A percentile compares a stretch with the other conserved stretches of the same genome.
phyloP scores from a whole-genome alignment of 2,797 vertebrate genomes.

The Eleutherodactylus coqui region DNA sequence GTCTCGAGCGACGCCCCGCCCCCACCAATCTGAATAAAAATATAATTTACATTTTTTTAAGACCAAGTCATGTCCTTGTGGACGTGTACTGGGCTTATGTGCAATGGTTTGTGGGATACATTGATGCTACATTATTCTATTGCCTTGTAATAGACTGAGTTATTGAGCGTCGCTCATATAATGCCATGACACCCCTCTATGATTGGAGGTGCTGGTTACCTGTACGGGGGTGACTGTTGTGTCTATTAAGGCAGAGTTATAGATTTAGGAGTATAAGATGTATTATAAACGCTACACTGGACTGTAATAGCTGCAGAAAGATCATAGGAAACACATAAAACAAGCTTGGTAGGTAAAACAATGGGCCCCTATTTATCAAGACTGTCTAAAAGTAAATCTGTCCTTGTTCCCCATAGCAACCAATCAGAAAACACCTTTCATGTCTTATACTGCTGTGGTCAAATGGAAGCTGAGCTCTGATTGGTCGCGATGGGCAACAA shows the following conservation, averaged over 20 bases:
- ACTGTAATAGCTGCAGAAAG: not conserved
- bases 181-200: not conserved
- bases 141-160: not conserved
- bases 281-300: conserved; percentile 25
- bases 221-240: not conserved
- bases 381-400: no score
- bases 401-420: no score
- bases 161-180: not conserved
- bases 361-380: no score
- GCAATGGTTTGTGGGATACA: conserved; percentile 20
- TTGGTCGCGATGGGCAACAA: no score
- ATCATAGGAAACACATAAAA: not conserved
- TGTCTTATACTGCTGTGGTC: no score
- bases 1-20: no score
- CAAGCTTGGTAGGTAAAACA: not conserved
- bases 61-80: no score
- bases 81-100: not conserved
- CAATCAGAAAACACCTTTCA: no score
- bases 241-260: not conserved
- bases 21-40: no score
- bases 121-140: not conserved
- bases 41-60: no score
- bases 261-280: not conserved
- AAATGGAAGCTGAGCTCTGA: no score
- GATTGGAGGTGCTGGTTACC: not conserved